Percentiles rank a stretch among this genome's conserved stretches.
phyloP scores from a whole-genome alignment of 2,888 invertebrate species.

The Labia minor region DNA sequence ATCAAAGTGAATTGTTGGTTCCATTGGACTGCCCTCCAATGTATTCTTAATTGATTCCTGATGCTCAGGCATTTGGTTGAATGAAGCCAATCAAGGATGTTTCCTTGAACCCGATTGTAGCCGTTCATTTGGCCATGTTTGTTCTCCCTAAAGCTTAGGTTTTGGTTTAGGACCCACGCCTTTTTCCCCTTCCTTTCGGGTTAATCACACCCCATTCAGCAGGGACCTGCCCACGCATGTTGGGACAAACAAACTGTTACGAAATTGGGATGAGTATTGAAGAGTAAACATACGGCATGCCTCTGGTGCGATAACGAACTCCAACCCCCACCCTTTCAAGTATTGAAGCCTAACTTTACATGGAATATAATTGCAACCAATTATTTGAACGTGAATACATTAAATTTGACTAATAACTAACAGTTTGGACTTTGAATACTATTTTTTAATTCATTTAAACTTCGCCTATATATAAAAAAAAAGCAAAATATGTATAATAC shows the following conservation, averaged over 20 bases:
- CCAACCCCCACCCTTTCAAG: neutral
- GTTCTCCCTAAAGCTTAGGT: constrained; percentile 1
- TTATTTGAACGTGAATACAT: constrained; percentile 13
- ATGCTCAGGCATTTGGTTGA: constrained; percentile 1
- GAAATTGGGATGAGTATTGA: constrained; percentile 1
- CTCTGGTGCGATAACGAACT: constrained; percentile 6
- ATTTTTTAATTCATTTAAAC: too few species aligned
- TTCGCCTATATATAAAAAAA: too few species aligned
- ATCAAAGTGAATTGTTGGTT: neutral
- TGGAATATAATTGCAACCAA: constrained; percentile 7
- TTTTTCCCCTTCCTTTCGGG: neutral
- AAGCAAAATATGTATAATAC: too few species aligned
- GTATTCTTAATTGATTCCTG: neutral
- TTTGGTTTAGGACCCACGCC: neutral
- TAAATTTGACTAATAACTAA: constrained; percentile 8
- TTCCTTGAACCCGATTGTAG: neutral
- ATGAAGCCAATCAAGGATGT: neutral
- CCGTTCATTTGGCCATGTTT: constrained; percentile 9
- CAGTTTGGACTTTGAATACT: neutral
- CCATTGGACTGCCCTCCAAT: too few species aligned
- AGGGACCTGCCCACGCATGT: neutral
- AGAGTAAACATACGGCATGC: constrained; percentile 2
- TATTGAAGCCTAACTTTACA: neutral
- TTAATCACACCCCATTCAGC: constrained; percentile 7
- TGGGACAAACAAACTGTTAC: constrained; percentile 7